Base-by-base conservation (phyloP, 2,888 invertebrate genomes). In the Elegia similella region DNA sequence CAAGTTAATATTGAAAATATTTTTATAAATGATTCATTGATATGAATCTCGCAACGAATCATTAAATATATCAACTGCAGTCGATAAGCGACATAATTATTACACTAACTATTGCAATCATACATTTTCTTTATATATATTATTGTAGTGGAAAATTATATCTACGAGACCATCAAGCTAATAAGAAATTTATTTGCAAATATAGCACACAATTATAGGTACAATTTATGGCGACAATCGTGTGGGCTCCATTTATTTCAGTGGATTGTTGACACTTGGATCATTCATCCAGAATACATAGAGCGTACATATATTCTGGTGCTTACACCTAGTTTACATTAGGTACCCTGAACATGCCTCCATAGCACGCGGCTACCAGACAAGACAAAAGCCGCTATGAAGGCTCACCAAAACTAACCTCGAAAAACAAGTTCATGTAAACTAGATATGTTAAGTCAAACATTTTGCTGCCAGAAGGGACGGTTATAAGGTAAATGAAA, bases 191-290 rank as follows among this genome's bases (percentile, higher is more conserved):
- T 30, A 16, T 42, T 56, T 47, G 59, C 15, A 52, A 60, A 61
- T 64, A 66, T 64, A 64, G 66, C 64, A 66, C 62, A 53, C 50
- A 54, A 42, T 53, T 43, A 59, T 62, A 66, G 64, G 66, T 66
- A 66, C 66, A 44, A 48, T 55, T 59, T 61, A 66, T 64, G 64
- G 66, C 64, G 59, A 61, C 13, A 15, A 54, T 42, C 43, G n/a
- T 16, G 43, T 44, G 5, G 42, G 38, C 30, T 42, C 32, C 29
- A 32, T 54, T 54, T 54, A 32, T 32, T 52, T 52, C 17, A 52
- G 7, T 23, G n/a, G 42, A 10, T 12, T 10, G 12, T 17, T 17
- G 12, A 16, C n/a, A 15, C 16, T 10, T 38, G 38, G 6, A 50
- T 8, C n/a, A 46, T 23, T 5, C 12, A 43, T 43, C 15, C 13